These are phyloP conservation scores for Cetonia aurata DNA, from an alignment of 2,888 invertebrate genomes.

Conservation along the genomic window DNA sequence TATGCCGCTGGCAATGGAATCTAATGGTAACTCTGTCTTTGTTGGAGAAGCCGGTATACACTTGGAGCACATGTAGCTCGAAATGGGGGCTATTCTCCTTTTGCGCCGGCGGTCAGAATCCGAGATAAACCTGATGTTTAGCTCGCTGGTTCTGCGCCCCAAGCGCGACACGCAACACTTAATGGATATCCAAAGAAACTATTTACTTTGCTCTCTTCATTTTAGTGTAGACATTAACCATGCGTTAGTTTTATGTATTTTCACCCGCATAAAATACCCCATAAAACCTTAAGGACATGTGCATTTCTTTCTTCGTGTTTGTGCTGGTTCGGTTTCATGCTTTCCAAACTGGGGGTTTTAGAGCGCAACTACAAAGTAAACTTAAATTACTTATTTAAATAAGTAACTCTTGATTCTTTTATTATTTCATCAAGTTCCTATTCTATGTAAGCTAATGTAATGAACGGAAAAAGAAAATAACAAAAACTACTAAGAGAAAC, in stretches of 20 bases:
- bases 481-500: no score
- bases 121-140: slow-evolving; percentile 56
- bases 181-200: slow-evolving; percentile 56
- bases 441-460: no score
- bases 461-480: no score
- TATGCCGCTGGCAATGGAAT: slow-evolving; percentile 84
- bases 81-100: slow-evolving; percentile 53
- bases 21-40: slow-evolving; percentile 74
- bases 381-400: no score
- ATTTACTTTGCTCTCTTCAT: slow-evolving; percentile 49
- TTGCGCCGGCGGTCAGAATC: slow-evolving; percentile 55
- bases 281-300: slow-evolving; percentile 14
- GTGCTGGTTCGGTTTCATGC: no score
- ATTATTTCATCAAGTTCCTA: background rate
- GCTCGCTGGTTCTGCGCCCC: slow-evolving; percentile 49
- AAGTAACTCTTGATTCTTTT: background rate
- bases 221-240: slow-evolving; percentile 46
- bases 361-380: no score
- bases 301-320: slow-evolving; percentile 6
- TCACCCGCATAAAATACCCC: slow-evolving; percentile 11
- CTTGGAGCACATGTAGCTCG: slow-evolving; percentile 52
- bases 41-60: slow-evolving; percentile 39
- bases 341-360: no score
- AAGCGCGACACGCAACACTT: slow-evolving; percentile 53
- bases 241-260: slow-evolving; percentile 42